Percentiles rank a stretch among this genome's conserved stretches.
Evolutionary conservation across 2,797 vertebrate genomes (phyloP).

Genomic region (Enteromius anoplus): DNA sequence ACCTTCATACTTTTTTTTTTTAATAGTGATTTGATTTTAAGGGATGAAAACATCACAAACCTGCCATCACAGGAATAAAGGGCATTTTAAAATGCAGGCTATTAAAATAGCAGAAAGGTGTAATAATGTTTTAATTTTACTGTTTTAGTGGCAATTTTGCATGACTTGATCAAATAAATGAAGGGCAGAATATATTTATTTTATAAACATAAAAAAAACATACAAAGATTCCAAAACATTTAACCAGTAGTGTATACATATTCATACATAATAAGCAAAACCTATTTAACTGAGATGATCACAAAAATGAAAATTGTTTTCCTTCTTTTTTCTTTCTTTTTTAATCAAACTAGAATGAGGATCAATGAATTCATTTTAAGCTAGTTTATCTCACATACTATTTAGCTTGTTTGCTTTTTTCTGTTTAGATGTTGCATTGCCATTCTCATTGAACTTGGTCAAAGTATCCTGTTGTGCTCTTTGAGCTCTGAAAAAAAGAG

Average conservation of each 20-base stretch:
- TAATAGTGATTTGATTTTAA: not conserved
- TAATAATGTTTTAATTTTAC: not conserved
- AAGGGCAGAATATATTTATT: not conserved
- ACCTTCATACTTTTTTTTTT: not conserved
- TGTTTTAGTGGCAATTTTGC: not conserved
- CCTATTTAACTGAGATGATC: not conserved
- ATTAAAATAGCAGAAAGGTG: not conserved
- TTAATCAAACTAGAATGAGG: not conserved
- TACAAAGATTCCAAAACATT: not conserved
- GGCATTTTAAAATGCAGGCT: not conserved
- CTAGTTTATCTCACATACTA: conserved; percentile 21
- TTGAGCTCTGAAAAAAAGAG: conserved; percentile 9
- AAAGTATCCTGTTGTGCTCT: conserved; percentile 2
- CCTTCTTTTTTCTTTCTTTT: not conserved
- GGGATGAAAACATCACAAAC: not conserved
- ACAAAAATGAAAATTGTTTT: not conserved
- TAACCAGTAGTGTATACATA: not conserved
- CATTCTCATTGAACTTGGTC: conserved; percentile 5
- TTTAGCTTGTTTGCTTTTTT: conserved; percentile 2
- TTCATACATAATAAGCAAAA: not conserved
- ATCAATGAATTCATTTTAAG: not conserved
- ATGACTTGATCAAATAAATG: not conserved
- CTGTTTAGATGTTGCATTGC: not conserved
- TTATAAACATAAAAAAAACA: not conserved
- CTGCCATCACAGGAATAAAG: not conserved